Evolutionary conservation across 2,797 vertebrate genomes (phyloP).

Genomic region (Hypotaenidia okinawae): DNA sequence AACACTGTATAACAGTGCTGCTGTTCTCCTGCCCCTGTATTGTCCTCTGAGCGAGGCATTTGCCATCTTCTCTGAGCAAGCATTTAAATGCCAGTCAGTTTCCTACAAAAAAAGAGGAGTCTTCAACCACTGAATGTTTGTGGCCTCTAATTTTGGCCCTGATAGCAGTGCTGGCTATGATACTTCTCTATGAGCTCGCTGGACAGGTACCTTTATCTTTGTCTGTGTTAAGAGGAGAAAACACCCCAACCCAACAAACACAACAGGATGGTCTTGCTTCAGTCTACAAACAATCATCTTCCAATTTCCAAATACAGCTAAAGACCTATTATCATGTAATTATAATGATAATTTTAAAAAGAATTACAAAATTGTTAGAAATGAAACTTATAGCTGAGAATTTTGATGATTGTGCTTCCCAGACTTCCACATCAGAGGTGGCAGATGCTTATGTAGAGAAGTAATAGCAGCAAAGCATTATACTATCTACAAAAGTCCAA

Average conservation of each 20-base stretch:
- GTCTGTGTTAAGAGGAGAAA: background rate
- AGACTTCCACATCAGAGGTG: background rate
- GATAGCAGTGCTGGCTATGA: background rate
- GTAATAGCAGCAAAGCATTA: background rate
- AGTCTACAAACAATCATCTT: background rate
- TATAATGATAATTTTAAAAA: background rate
- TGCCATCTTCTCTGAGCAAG: background rate
- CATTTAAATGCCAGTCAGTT: background rate
- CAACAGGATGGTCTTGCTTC: background rate
- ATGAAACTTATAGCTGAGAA: background rate
- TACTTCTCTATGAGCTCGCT: background rate
- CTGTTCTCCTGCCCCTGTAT: background rate
- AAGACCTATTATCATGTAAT: background rate
- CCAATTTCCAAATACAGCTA: background rate
- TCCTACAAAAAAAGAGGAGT: background rate
- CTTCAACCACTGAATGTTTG: background rate
- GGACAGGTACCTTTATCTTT: background rate
- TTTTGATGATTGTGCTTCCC: background rate
- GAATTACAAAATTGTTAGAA: background rate
- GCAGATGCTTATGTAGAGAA: background rate
- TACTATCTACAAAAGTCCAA: background rate
- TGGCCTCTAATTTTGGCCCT: background rate
- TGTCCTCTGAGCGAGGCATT: background rate
- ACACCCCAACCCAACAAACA: no score
- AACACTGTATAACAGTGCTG: background rate